These are phyloP conservation scores for Trachymyrmex septentrionalis DNA, from an alignment of 1,140 invertebrate genomes.

Conservation along the genomic window DNA sequence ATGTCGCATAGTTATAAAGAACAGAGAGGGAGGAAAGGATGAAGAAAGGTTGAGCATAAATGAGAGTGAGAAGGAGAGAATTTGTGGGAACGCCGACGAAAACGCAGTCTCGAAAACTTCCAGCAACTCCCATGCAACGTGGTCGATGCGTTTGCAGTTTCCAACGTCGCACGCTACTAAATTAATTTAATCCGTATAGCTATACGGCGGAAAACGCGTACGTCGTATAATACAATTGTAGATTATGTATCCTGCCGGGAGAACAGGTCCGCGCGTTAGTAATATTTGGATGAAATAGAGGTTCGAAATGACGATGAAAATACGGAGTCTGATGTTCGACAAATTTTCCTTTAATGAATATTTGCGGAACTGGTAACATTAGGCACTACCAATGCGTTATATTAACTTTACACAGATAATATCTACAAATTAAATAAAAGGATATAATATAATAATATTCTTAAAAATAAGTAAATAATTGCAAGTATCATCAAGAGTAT, in stretches of 20 bases:
- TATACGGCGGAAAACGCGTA: conserved; percentile 45
- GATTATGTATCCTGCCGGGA: conserved; percentile 55
- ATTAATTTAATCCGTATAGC: conserved; percentile 60
- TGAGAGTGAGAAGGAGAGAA: not conserved
- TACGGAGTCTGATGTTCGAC: conserved; percentile 22
- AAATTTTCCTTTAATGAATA: conserved; percentile 49
- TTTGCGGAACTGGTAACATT: not conserved
- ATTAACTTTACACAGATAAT: not conserved
- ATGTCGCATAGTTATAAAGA: conserved; percentile 63
- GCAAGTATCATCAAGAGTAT: no score
- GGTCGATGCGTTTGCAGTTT: conserved; percentile 54
- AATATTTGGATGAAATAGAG: conserved; percentile 40
- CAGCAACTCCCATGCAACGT: conserved; percentile 36
- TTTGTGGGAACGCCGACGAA: conserved; percentile 27
- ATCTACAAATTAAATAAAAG: not conserved
- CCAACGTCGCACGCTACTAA: conserved; percentile 56
- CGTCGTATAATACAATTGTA: conserved; percentile 56
- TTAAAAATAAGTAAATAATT: no score
- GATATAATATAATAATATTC: not conserved
- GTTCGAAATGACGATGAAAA: conserved; percentile 31
- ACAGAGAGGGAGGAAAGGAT: conserved; percentile 4
- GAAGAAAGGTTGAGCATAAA: not conserved
- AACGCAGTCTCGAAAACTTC: conserved; percentile 52
- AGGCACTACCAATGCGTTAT: not conserved
- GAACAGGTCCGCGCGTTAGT: conserved; percentile 37